Evolutionary conservation across 2,113 vertebrate genomes (phyloP), one percentile per base, ranked within the genome.

Genomic region (Spea multiplicata): DNA sequence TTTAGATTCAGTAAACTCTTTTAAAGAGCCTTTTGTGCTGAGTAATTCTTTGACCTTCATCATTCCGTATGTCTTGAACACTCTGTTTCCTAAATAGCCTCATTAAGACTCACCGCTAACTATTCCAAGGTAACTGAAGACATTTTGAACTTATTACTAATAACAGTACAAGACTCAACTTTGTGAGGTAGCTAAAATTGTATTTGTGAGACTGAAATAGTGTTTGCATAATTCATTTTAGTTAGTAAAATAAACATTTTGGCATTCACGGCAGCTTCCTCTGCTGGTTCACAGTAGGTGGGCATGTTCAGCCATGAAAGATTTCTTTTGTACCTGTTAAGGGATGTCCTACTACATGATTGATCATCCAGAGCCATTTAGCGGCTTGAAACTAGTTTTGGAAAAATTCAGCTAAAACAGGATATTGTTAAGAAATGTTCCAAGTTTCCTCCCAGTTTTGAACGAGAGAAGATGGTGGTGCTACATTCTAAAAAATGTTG

Each of bases 401-500:
- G 78, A 80, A 79, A 71, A 73, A 7, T 57, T 68, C 52, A 74
- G 65, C 62, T 74, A 61, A 74, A 74, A 59, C 46, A 73, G 71
- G 71, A 80, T 80, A 80, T 80, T 74, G 64, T 66, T 66, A 67
- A 67, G 64, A 73, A 67, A 68, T 73, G 53, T 74, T 74, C 78
- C 64, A 73, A 80, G 62, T 68, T 80, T 66, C 17, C 66, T 52
- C 49, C 47, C 68, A 64, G 48, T 68, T 68, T 73, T 52, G 44
- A 73, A 74, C 44, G 5, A 81, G 84, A 81, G 76, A 79, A 57
- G 61, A 83, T 83, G 85, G 82, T 83, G 88, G 89, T 86, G 78
- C 83, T 86, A 85, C 59, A 80, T 82, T 87, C 87, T 89, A 88
- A 84, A 89, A n/a, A 82, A 82, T 85, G 81, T 88, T 85, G 82